These are phyloP conservation scores for Chrysolina haemoptera DNA, from an alignment of 2,888 invertebrate genomes.

Conservation along the genomic window DNA sequence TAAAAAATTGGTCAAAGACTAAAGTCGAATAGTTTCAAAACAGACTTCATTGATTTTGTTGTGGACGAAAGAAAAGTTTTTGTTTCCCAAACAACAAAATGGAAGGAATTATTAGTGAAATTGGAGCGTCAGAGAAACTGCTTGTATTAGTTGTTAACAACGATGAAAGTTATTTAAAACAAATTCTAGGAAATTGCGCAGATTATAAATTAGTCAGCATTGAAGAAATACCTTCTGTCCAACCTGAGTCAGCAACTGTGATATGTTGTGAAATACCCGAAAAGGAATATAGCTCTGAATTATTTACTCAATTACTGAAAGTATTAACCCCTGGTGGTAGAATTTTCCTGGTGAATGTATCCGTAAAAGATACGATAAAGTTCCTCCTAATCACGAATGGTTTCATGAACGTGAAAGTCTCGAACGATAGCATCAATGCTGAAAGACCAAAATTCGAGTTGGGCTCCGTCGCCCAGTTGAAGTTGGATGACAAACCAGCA, in stretches of 20 bases:
- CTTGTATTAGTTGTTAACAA: not conserved
- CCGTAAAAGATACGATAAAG: slow-evolving; percentile 54
- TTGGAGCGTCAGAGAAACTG: slow-evolving; percentile 10
- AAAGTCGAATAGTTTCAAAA: too few relatives aligned
- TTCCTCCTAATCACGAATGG: slow-evolving; percentile 64
- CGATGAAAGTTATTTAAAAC: not conserved
- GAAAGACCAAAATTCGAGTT: slow-evolving; percentile 82
- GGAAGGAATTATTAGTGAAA: slow-evolving; percentile 7
- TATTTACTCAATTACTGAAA: slow-evolving; percentile 33
- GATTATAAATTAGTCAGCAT: not conserved
- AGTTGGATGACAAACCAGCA: slow-evolving; percentile 67
- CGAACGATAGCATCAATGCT: slow-evolving; percentile 62
- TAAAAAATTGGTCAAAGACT: too few relatives aligned
- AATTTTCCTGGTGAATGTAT: slow-evolving; percentile 51
- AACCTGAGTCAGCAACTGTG: slow-evolving; percentile 31
- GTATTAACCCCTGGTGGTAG: slow-evolving; percentile 59
- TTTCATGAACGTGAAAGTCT: slow-evolving; percentile 60
- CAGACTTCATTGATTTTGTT: too few relatives aligned
- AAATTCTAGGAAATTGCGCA: slow-evolving; percentile 9
- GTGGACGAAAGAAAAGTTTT: not conserved
- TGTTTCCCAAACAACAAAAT: not conserved
- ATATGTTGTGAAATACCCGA: slow-evolving; percentile 33
- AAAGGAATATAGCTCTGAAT: slow-evolving; percentile 9
- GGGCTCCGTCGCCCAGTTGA: slow-evolving; percentile 76
- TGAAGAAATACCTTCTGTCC: not conserved